Conservation (phyloP, 1,140 invertebrate genomes). For the Pissodes strobi region DNA sequence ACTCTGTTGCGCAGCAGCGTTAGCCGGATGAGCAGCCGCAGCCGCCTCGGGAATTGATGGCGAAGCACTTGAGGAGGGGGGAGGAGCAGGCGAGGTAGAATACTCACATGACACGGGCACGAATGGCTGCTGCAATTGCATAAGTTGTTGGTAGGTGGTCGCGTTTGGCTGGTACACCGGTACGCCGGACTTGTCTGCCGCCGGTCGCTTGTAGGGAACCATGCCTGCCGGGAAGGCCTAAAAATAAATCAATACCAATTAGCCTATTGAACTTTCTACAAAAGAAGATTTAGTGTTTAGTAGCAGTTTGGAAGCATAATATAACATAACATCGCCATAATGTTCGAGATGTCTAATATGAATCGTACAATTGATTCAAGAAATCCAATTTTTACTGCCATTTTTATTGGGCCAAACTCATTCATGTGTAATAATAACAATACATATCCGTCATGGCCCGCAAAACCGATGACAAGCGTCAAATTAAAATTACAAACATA, state of each 20-base stretch:
- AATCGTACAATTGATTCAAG: too few relatives aligned
- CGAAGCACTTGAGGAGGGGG: constrained; percentile 48
- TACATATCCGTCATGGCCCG: too few relatives aligned
- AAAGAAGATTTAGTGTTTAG: neutral
- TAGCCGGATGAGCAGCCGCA: constrained; percentile 11
- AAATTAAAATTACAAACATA: too few relatives aligned
- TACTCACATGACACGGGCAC: constrained; percentile 93
- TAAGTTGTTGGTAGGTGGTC: constrained; percentile 91
- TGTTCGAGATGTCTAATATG: too few relatives aligned
- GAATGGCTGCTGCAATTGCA: constrained; percentile 92
- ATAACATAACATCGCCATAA: too few relatives aligned
- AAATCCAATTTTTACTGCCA: too few relatives aligned
- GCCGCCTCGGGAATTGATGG: constrained; percentile 38
- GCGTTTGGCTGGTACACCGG: constrained; percentile 92
- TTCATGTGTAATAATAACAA: too few relatives aligned
- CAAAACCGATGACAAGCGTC: too few relatives aligned
- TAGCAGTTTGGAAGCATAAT: too few relatives aligned
- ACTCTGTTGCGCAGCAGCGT: too few relatives aligned
- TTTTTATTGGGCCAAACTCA: too few relatives aligned
- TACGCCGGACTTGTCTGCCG: constrained; percentile 92
- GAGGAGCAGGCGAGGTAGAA: constrained; percentile 66
- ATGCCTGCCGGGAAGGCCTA: constrained; percentile 93
- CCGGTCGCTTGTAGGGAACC: constrained; percentile 91
- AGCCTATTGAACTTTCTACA: neutral
- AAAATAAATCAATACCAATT: constrained; percentile 4